Conservation (phyloP, 2,888 invertebrate species). For the Cryptocephalus moraei region DNA sequence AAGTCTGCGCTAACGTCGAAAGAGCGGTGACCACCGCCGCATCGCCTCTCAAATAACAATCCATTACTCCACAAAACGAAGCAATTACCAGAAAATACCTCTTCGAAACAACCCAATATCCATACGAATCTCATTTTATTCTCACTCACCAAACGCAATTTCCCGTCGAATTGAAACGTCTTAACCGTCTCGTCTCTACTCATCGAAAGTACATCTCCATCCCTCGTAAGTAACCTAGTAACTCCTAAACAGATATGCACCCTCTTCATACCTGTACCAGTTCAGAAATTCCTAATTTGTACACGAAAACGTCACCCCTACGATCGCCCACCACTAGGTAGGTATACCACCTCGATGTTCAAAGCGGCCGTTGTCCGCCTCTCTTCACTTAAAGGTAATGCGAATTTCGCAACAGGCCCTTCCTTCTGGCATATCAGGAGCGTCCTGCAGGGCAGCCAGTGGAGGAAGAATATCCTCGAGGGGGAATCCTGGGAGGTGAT, state of each 20-base stretch:
- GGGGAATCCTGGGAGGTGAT: too few species aligned
- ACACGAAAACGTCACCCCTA: conserved; percentile 63
- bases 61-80: too few species aligned
- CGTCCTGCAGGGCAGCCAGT: conserved; percentile 52
- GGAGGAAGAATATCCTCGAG: too few species aligned
- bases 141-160: too few species aligned
- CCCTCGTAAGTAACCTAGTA: conserved; percentile 44
- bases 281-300: conserved; percentile 29
- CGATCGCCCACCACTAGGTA: conserved; percentile 56
- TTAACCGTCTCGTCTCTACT: conserved; percentile 68
- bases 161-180: conserved; percentile 49
- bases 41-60: conserved; percentile 52
- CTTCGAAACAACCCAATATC: conserved; percentile 45
- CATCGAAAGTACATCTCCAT: conserved; percentile 28
- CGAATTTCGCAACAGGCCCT: too few species aligned
- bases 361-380: conserved; percentile 36
- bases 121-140: conserved; percentile 59
- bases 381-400: conserved; percentile 53
- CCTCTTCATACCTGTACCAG: conserved; percentile 49
- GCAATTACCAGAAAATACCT: conserved; percentile 47
- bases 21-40: conserved; percentile 88
- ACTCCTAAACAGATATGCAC: conserved; percentile 71
- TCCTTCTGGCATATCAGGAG: conserved; percentile 52
- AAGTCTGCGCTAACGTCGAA: too few species aligned
- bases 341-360: conserved; percentile 11